A percentile compares a stretch with the other conserved stretches of the same genome.
Conservation (phyloP, 2,113 vertebrate species). For the Myiagra hebetior region DNA sequence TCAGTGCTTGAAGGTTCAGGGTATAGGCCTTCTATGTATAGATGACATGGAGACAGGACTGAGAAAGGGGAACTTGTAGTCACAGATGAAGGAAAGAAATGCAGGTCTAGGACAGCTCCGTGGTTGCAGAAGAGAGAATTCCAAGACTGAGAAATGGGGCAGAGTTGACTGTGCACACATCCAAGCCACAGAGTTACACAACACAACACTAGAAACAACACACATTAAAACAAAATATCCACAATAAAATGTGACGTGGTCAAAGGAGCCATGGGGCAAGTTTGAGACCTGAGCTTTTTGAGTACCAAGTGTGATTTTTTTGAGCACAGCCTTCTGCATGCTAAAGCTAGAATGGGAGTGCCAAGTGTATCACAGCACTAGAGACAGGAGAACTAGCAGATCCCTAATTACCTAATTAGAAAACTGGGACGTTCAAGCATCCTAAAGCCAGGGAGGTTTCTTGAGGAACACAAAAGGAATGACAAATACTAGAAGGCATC, state of each 20-base stretch:
- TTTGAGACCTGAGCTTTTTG: neutral
- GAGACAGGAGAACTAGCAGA: neutral
- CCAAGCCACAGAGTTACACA: neutral
- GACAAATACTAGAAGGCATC: neutral
- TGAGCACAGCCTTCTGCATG: neutral
- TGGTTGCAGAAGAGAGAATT: neutral
- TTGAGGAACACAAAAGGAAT: neutral
- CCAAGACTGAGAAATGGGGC: neutral
- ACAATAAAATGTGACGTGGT: neutral
- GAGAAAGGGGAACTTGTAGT: neutral
- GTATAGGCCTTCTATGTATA: neutral
- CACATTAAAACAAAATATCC: neutral
- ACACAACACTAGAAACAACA: neutral
- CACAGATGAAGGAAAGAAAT: neutral
- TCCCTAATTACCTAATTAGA: neutral
- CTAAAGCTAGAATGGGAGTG: neutral
- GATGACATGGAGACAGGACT: neutral
- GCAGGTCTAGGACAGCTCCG: neutral
- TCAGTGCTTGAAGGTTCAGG: neutral
- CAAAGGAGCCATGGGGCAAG: neutral
- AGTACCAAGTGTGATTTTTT: neutral
- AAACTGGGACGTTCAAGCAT: neutral
- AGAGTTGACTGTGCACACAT: neutral
- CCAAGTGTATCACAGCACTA: neutral
- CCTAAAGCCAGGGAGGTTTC: neutral